phyloP scores from a whole-genome alignment of 2,113 vertebrate genomes.

The Propithecus coquereli region DNA sequence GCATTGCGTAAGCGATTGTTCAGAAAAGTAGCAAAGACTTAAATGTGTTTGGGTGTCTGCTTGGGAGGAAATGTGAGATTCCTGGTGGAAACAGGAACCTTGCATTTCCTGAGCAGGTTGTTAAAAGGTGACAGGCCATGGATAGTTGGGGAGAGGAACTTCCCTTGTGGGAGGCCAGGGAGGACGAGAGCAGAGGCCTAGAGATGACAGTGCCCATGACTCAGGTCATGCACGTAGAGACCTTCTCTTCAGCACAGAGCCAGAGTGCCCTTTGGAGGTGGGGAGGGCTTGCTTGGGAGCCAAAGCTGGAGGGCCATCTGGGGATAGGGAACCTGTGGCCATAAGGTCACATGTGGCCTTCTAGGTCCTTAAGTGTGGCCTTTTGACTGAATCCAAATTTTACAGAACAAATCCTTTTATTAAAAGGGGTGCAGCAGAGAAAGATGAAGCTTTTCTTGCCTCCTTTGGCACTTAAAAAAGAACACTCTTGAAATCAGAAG shows the following conservation, averaged over 20 bases:
- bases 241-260: neutral
- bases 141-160: neutral
- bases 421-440: no score
- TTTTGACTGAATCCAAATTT: no score
- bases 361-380: no score
- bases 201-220: neutral
- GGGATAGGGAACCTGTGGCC: no score
- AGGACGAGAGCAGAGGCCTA: neutral
- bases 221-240: neutral
- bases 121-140: neutral
- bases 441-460: no score
- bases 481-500: no score
- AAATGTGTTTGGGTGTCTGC: neutral
- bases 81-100: neutral
- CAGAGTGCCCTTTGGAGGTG: neutral
- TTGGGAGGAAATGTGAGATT: neutral
- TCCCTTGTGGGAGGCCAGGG: neutral
- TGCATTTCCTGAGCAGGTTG: neutral
- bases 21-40: neutral
- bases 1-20: accelerated
- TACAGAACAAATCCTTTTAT: no score
- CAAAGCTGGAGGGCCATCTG: neutral
- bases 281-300: neutral
- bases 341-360: no score
- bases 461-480: no score